Percentiles rank a stretch among this genome's conserved stretches.
Conservation (phyloP, 2,797 vertebrate species). For the Phoxinus dragarum region DNA sequence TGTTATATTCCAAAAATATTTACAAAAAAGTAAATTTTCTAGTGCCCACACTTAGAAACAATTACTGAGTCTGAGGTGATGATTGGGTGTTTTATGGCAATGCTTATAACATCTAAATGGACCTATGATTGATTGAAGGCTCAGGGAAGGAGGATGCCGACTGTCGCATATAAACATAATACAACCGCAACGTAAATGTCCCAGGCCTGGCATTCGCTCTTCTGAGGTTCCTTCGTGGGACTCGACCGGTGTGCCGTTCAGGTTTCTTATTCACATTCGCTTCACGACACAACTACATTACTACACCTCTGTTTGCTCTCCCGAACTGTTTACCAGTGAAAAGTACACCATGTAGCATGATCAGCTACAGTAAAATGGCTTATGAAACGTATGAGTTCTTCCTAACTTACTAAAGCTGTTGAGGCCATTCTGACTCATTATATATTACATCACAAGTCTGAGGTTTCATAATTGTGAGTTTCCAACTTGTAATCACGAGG, state of each 20-base stretch:
- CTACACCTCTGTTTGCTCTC: neutral
- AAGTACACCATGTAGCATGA: neutral
- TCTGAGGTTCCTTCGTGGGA: neutral
- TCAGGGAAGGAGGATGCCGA: neutral
- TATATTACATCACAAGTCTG: neutral
- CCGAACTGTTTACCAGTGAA: neutral
- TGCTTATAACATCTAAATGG: neutral
- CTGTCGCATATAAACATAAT: neutral
- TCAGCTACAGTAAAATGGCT: neutral
- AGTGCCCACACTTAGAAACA: neutral
- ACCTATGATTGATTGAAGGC: neutral
- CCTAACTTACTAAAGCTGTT: neutral
- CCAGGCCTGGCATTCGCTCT: neutral
- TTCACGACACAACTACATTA: neutral
- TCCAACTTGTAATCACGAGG: neutral
- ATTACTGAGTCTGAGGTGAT: no score
- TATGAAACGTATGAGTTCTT: neutral
- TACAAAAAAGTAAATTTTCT: neutral
- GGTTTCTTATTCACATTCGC: neutral
- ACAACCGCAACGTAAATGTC: neutral
- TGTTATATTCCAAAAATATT: neutral
- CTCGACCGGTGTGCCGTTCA: no score
- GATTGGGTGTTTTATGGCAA: neutral
- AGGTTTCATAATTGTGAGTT: conserved; percentile 18
- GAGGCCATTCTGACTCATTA: neutral